These are phyloP conservation scores for Bellardia pandia DNA, from an alignment of 2,888 invertebrate genomes.

Conservation along the genomic window DNA sequence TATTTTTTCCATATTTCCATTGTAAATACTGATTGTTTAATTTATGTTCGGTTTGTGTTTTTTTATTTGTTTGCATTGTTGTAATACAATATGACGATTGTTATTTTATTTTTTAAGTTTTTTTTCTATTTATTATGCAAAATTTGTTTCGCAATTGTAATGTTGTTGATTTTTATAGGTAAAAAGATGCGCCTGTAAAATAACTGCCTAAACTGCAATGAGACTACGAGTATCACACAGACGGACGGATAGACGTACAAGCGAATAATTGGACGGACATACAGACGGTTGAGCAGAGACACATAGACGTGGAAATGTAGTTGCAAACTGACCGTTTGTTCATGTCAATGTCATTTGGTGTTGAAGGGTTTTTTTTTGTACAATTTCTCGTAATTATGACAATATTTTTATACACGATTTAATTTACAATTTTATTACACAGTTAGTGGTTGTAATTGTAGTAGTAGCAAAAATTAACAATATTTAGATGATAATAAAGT, in stretches of 20 bases:
- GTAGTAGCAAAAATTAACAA: constrained; percentile 1
- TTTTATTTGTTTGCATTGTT: constrained; percentile 38
- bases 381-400: constrained; percentile 72
- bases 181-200: constrained; percentile 66
- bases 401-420: constrained; percentile 63
- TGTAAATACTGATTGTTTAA: constrained; percentile 67
- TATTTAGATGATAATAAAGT: constrained; percentile 27
- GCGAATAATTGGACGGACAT: constrained; percentile 4
- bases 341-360: constrained; percentile 70
- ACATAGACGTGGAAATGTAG: constrained; percentile 42
- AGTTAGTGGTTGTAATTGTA: constrained; percentile 29
- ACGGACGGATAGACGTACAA: not conserved
- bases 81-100: constrained; percentile 26
- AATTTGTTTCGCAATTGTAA: constrained; percentile 70
- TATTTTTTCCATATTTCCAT: constrained; percentile 67
- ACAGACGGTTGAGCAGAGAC: constrained; percentile 24
- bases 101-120: not conserved
- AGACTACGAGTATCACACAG: constrained; percentile 46
- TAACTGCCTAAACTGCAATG: constrained; percentile 57
- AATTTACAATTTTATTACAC: constrained; percentile 55
- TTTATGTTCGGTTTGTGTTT: constrained; percentile 57
- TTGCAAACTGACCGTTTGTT: constrained; percentile 60
- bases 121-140: constrained; percentile 69
- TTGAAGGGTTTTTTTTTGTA: constrained; percentile 47
- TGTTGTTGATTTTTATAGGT: constrained; percentile 59